Conservation (phyloP, 2,888 invertebrate species). For the Noctua pronuba region DNA sequence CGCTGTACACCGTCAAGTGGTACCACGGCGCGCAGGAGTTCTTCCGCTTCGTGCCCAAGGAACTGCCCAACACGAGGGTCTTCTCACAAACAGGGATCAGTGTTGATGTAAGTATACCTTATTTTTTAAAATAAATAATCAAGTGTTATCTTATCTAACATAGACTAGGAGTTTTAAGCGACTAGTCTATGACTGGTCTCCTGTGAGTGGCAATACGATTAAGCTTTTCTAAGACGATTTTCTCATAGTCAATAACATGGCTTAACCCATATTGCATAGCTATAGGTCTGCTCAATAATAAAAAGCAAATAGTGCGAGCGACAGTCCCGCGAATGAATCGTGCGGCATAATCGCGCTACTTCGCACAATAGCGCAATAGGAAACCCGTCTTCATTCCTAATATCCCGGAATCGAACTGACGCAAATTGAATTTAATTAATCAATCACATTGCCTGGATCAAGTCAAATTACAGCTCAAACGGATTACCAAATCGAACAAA, state of each 20-base stretch:
- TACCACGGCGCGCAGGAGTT: slow-evolving; percentile 94
- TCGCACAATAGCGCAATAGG: slow-evolving; percentile 18
- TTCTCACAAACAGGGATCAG: slow-evolving; percentile 92
- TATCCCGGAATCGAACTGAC: slow-evolving; percentile 38
- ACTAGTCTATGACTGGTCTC: not conserved
- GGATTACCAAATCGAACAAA: slow-evolving; percentile 61
- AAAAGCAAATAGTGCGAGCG: slow-evolving; percentile 16
- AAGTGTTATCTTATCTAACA: too few species aligned
- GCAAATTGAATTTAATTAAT: slow-evolving; percentile 66
- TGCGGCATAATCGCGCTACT: slow-evolving; percentile 14
- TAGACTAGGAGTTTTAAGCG: too few species aligned
- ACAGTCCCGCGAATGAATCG: slow-evolving; percentile 19
- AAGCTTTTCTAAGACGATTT: not conserved
- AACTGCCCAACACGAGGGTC: slow-evolving; percentile 93
- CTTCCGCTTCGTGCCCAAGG: slow-evolving; percentile 95
- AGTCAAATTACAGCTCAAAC: slow-evolving; percentile 64
- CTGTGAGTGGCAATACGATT: slow-evolving; percentile 1
- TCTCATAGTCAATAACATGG: not conserved
- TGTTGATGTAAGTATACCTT: slow-evolving; percentile 92
- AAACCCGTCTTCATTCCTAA: slow-evolving; percentile 39
- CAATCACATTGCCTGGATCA: slow-evolving; percentile 62
- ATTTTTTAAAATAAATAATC: not conserved
- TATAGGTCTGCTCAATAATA: not conserved
- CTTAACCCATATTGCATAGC: not conserved
- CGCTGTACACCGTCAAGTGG: slow-evolving; percentile 95